Evolutionary conservation across 2,113 vertebrate species (phyloP), one percentile per base, ranked within the genome.

Genomic region (Psophia crepitans): DNA sequence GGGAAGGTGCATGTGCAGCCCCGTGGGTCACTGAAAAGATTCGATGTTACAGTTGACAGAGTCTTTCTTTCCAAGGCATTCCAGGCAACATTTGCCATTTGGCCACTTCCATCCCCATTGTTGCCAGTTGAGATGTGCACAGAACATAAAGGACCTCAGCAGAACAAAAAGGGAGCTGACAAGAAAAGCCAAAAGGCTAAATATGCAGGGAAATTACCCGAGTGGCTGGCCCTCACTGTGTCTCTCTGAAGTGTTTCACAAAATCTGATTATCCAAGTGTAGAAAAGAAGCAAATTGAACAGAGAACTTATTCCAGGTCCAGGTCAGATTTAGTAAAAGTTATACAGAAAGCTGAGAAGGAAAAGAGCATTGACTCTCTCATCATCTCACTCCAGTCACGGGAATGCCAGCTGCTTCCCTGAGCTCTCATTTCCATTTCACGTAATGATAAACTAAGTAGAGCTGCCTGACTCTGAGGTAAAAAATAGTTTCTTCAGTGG

Each of bases 251-350:
- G 21, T n/a, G 32, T 69, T 85, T 43, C 58, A 65, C 46, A 77
- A 95, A 87, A 74, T 74, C 39, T 64, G 48, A 91, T 81, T 74
- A 75, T 44, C 71, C 65, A 78, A 57, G 35, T 44, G 41, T 28
- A 90, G 64, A 75, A 88, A 89, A 84, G 14, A 58, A 83, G 53
- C 5, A 89, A 94, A 84, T 2, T 33, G 49, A 92, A 94, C 1
- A 4, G 17, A 81, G 32, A 76, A 65, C 14, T 69, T 9, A 43
- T 71, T 89, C 18, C 69, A 84, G 15, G 48, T 68, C 15, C 54
- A n/a, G 57, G 24, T 53, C 7, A 10, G 32, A 6, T 57, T 89
- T 83, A 73, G 22, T 23, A 76, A 54, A 82, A 89, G 48, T 66
- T 71, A 66, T 18, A 11, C 33, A 76, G 39, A 81, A 84, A 84